Conservation (phyloP, 2,888 invertebrate species). For the Pandemis cinnamomeana region DNA sequence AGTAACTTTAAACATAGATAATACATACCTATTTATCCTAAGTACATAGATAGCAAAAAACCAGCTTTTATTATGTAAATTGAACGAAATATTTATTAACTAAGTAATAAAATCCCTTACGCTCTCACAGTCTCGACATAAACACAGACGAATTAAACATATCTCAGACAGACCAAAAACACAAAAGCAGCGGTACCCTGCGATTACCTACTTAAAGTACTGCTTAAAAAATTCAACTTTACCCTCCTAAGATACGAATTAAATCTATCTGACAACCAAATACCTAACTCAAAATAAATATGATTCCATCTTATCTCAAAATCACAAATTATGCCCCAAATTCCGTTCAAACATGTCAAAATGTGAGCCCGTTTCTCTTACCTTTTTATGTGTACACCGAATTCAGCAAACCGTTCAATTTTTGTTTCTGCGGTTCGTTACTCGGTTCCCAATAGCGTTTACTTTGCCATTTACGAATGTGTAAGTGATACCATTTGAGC, state of each 20-base stretch:
- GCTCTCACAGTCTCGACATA: too few species aligned
- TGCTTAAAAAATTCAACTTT: too few species aligned
- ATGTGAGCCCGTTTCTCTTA: neutral
- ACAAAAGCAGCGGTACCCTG: neutral
- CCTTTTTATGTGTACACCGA: conserved; percentile 7
- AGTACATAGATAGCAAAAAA: neutral
- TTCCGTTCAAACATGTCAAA: neutral
- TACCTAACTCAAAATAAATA: neutral
- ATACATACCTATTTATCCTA: neutral
- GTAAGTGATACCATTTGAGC: conserved; percentile 23
- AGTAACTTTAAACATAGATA: too few species aligned
- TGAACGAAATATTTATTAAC: too few species aligned
- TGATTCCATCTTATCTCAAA: neutral
- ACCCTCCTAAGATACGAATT: too few species aligned
- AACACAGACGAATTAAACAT: neutral
- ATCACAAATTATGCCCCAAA: neutral
- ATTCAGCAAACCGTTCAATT: conserved; percentile 23
- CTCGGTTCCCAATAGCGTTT: conserved; percentile 15
- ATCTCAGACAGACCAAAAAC: neutral
- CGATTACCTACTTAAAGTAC: too few species aligned
- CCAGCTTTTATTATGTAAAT: neutral
- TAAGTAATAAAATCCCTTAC: too few species aligned
- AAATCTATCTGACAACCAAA: too few species aligned
- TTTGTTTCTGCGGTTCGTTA: conserved; percentile 29
- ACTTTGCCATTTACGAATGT: conserved; percentile 24